Evolutionary conservation across 2,888 invertebrate species (phyloP).

Genomic region (Biston betularia): DNA sequence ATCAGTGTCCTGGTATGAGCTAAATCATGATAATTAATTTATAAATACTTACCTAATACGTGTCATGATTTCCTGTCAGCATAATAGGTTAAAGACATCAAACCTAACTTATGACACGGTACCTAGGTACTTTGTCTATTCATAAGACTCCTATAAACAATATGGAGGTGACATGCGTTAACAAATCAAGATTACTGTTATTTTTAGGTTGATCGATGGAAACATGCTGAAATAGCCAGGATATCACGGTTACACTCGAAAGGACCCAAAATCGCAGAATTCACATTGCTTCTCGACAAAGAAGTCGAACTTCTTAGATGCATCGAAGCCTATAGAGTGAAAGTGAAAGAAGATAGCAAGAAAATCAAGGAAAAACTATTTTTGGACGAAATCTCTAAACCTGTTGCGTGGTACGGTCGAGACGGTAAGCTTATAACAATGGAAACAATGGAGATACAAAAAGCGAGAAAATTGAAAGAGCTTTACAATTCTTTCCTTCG

Average conservation of each 20-base stretch:
- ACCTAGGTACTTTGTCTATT: not conserved
- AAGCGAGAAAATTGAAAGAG: constrained; percentile 90
- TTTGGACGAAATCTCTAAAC: constrained; percentile 89
- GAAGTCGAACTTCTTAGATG: constrained; percentile 90
- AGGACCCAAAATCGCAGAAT: constrained; percentile 89
- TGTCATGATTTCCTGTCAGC: too few relatives aligned
- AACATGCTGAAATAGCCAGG: constrained; percentile 87
- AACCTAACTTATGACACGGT: too few relatives aligned
- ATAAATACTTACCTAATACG: too few relatives aligned
- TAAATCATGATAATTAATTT: too few relatives aligned
- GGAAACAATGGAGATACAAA: constrained; percentile 93
- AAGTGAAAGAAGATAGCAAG: constrained; percentile 86
- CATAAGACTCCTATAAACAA: not conserved
- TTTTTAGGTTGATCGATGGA: constrained; percentile 88
- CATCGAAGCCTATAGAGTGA: constrained; percentile 89
- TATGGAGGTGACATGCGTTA: not conserved
- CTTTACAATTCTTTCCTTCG: constrained; percentile 89
- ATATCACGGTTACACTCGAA: constrained; percentile 88
- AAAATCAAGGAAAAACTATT: constrained; percentile 87
- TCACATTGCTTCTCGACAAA: constrained; percentile 89
- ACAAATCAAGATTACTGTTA: not conserved
- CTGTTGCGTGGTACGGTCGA: constrained; percentile 91
- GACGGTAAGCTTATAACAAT: constrained; percentile 90
- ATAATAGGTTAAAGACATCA: too few relatives aligned
- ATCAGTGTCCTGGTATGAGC: too few relatives aligned